A percentile compares a stretch with the other conserved stretches of the same genome.
These are phyloP conservation scores for Pinctada fucata DNA, from an alignment of 2,888 invertebrate species.

Conservation along the genomic window DNA sequence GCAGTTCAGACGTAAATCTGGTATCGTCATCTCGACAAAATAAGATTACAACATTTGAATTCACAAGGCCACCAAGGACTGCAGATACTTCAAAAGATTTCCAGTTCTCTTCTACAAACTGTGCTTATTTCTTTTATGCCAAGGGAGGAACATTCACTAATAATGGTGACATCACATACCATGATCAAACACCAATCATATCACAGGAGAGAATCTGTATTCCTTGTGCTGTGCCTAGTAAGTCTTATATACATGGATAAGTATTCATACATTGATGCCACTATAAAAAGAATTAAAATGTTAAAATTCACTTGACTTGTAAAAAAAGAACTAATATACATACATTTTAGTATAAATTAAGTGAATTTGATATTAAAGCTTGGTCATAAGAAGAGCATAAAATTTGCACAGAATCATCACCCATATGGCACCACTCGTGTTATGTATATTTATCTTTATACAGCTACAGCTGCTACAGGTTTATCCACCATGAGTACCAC, in stretches of 20 bases:
- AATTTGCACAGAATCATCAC: no score
- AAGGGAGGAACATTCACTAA: constrained; percentile 45
- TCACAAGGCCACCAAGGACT: constrained; percentile 50
- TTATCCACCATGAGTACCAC: no score
- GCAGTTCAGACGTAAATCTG: constrained; percentile 39
- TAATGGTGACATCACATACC: background rate
- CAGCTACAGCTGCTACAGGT: no score
- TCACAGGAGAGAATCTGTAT: constrained; percentile 26
- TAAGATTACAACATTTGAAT: constrained; percentile 50
- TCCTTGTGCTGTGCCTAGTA: constrained; percentile 22
- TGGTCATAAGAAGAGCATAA: no score
- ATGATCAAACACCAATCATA: constrained; percentile 26
- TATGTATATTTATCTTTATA: no score
- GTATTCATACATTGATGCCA: background rate
- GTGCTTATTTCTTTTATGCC: constrained; percentile 66
- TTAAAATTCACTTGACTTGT: no score
- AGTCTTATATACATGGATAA: constrained; percentile 6
- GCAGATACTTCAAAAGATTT: constrained; percentile 43
- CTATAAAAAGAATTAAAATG: background rate
- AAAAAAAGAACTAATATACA: no score
- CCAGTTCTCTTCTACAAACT: constrained; percentile 57
- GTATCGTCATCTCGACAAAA: constrained; percentile 38
- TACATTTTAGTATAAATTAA: no score
- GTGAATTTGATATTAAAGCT: no score
- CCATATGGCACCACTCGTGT: no score